Conservation (phyloP, 2,888 invertebrate genomes). For the Eupithecia exiguata region DNA sequence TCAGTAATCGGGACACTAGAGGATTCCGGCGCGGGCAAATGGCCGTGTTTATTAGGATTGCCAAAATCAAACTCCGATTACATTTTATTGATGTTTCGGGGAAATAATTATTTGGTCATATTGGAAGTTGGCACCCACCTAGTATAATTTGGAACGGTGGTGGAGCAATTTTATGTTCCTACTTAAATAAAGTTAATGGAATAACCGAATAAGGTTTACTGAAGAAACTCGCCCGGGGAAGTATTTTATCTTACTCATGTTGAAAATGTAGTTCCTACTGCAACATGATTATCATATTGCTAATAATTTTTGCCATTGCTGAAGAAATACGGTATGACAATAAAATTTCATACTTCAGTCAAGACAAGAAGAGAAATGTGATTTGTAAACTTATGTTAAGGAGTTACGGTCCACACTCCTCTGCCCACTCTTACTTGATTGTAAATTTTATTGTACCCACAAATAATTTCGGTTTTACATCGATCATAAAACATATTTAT, state of each 20-base stretch:
- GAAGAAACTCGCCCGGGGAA: not conserved
- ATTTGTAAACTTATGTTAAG: slow-evolving; percentile 13
- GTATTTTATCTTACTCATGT: not conserved
- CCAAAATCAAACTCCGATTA: slow-evolving; percentile 44
- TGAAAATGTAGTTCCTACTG: not conserved
- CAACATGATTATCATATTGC: slow-evolving; percentile 23
- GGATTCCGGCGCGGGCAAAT: slow-evolving; percentile 54
- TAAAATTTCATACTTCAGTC: slow-evolving; percentile 30
- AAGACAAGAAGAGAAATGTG: not conserved
- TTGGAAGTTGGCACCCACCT: not conserved
- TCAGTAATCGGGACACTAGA: slow-evolving; percentile 53
- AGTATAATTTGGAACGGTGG: not conserved
- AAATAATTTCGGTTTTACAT: slow-evolving; percentile 48
- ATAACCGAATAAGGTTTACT: not conserved
- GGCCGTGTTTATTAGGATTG: slow-evolving; percentile 51
- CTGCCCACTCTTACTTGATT: slow-evolving; percentile 23
- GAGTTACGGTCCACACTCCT: slow-evolving; percentile 5
- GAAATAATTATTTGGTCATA: not conserved
- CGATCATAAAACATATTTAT: slow-evolving; percentile 48
- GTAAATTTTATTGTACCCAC: slow-evolving; percentile 44
- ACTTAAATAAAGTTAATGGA: not conserved
- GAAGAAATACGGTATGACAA: slow-evolving; percentile 37
- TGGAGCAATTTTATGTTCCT: not conserved
- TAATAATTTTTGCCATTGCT: slow-evolving; percentile 13
- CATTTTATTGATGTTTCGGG: slow-evolving; percentile 2